phyloP scores from a whole-genome alignment of 1,140 invertebrate species.

The Nephila pilipes region DNA sequence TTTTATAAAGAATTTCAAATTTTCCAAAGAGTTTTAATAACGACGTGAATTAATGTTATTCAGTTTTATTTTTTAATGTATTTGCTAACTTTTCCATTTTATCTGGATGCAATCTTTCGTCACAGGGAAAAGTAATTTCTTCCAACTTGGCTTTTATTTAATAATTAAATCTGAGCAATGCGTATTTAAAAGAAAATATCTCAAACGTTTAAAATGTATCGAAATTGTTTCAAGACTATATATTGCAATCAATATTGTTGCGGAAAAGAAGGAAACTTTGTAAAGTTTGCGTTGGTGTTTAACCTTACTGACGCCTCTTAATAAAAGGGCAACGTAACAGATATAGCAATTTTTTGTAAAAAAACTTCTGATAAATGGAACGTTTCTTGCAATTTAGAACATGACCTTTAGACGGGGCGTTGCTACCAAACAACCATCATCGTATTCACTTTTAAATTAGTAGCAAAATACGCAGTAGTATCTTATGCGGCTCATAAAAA shows the following conservation, averaged over 20 bases:
- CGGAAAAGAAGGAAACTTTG: background rate
- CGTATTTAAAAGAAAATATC: too few species aligned
- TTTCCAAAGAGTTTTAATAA: too few species aligned
- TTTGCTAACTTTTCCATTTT: too few species aligned
- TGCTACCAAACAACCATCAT: background rate
- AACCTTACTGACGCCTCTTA: background rate
- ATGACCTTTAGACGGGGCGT: background rate
- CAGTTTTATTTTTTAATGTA: too few species aligned
- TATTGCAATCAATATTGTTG: background rate
- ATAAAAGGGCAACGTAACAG: background rate
- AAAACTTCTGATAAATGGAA: constrained; percentile 13
- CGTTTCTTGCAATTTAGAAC: background rate
- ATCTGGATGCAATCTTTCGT: too few species aligned
- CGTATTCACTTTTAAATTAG: background rate
- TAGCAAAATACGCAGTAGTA: background rate
- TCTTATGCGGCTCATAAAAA: background rate
- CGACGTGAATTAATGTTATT: too few species aligned
- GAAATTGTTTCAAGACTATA: too few species aligned
- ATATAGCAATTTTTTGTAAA: background rate
- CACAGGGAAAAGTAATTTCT: too few species aligned
- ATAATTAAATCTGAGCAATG: too few species aligned
- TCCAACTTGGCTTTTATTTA: too few species aligned
- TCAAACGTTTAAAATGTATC: too few species aligned
- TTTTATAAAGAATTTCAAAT: too few species aligned
- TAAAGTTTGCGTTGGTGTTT: background rate